Conservation (phyloP, 2,113 vertebrate genomes). For the Anoura caudifer region DNA sequence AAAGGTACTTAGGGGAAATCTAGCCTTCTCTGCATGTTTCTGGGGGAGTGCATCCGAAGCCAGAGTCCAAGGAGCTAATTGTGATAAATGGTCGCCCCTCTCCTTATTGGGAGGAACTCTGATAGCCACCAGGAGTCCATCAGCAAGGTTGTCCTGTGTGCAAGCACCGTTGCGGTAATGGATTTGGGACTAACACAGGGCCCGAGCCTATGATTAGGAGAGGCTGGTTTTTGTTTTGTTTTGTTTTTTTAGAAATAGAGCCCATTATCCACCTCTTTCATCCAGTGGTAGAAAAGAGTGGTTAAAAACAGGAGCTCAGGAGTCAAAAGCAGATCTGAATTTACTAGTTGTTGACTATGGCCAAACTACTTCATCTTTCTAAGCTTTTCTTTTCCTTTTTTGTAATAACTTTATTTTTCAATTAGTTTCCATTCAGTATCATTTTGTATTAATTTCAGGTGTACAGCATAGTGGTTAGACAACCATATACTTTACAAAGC, state of each 20-base stretch:
- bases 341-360: background rate
- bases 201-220: background rate
- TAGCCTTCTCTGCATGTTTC: background rate
- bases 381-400: background rate
- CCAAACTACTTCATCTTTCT: background rate
- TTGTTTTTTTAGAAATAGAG: background rate
- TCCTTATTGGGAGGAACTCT: background rate
- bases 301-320: background rate
- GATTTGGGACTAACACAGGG: background rate
- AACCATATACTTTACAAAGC: background rate
- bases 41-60: background rate
- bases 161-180: no score
- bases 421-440: background rate
- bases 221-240: background rate
- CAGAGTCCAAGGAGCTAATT: background rate
- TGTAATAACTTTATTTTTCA: background rate
- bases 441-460: background rate
- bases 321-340: background rate
- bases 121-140: background rate
- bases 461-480: background rate
- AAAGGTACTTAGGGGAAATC: background rate
- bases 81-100: background rate
- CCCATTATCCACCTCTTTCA: background rate
- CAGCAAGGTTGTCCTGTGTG: background rate
- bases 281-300: background rate